A percentile compares a stretch with the other conserved stretches of the same genome.
These are phyloP conservation scores for Orthosia gracilis DNA, from an alignment of 2,888 invertebrate genomes.

Conservation along the genomic window DNA sequence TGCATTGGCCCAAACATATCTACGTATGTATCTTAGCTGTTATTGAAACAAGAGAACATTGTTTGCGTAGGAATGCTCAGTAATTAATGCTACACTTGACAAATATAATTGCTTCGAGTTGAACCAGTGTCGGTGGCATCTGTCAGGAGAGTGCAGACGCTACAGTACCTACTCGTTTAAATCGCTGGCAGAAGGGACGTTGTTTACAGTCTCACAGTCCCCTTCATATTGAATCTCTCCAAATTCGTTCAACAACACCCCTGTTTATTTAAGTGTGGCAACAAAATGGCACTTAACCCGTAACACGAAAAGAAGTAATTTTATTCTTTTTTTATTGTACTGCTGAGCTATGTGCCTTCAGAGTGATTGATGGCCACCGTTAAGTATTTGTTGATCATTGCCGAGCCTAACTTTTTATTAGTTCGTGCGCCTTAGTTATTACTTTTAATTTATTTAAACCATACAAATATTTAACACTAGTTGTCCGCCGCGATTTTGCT, in stretches of 20 bases:
- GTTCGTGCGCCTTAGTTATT: neutral
- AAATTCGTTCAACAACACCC: slow-evolving; percentile 36
- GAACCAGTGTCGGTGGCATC: slow-evolving; percentile 12
- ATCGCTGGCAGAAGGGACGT: neutral
- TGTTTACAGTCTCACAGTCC: slow-evolving; percentile 8
- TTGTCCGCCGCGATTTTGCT: too few species aligned
- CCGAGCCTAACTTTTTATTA: slow-evolving; percentile 1
- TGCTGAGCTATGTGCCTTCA: slow-evolving; percentile 51
- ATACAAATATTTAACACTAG: neutral
- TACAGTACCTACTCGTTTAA: slow-evolving; percentile 11
- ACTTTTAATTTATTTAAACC: neutral
- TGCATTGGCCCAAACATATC: neutral
- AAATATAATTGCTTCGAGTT: slow-evolving; percentile 29
- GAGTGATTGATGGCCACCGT: slow-evolving; percentile 60
- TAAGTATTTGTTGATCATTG: slow-evolving; percentile 46
- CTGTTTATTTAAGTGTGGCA: slow-evolving; percentile 43
- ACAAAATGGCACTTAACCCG: slow-evolving; percentile 43
- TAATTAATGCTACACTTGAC: slow-evolving; percentile 33
- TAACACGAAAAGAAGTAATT: slow-evolving; percentile 54
- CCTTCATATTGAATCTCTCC: slow-evolving; percentile 27
- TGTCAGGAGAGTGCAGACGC: slow-evolving; percentile 31
- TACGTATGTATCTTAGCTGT: neutral
- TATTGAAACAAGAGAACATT: slow-evolving; percentile 16
- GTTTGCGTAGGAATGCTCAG: slow-evolving; percentile 17
- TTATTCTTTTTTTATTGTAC: slow-evolving; percentile 55